A percentile compares a stretch with the other conserved stretches of the same genome.
Conservation (phyloP, 2,113 vertebrate genomes). For the Periophthalmus modestus region DNA sequence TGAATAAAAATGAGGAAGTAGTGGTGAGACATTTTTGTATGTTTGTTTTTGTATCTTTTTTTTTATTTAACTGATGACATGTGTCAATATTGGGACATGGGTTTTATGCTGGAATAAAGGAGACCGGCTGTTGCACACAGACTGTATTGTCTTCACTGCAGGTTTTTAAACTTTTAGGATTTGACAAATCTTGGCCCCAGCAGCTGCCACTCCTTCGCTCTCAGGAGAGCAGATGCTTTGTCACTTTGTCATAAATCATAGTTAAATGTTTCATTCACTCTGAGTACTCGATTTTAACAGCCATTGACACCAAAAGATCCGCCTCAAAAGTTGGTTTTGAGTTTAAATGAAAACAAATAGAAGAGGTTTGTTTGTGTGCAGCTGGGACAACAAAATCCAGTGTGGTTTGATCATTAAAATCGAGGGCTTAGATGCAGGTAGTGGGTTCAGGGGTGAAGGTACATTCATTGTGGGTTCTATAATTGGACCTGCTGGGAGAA, state of each 20-base stretch:
- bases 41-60: conserved; percentile 64
- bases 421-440: conserved; percentile 22
- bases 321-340: not conserved
- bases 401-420: conserved; percentile 33
- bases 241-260: conserved; percentile 31
- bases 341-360: conserved; percentile 42
- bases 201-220: conserved; percentile 26
- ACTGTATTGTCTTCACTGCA: not conserved
- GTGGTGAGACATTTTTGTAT: conserved; percentile 51
- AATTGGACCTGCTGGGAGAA: conserved; percentile 61
- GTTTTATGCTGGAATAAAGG: conserved; percentile 63
- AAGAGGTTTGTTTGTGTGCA: conserved; percentile 20
- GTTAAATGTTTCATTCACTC: conserved; percentile 23
- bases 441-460: conserved; percentile 37
- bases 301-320: not conserved
- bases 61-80: conserved; percentile 62
- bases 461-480: conserved; percentile 42
- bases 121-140: conserved; percentile 37
- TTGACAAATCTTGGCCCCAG: conserved; percentile 21
- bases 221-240: conserved; percentile 48
- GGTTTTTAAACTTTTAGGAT: conserved; percentile 13
- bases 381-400: conserved; percentile 7
- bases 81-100: conserved; percentile 53
- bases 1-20: conserved; percentile 16
- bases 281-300: no score